Percentiles rank a stretch among this genome's conserved stretches.
phyloP scores from a whole-genome alignment of 1,140 invertebrate species.

The Lordiphosa collinella region DNA sequence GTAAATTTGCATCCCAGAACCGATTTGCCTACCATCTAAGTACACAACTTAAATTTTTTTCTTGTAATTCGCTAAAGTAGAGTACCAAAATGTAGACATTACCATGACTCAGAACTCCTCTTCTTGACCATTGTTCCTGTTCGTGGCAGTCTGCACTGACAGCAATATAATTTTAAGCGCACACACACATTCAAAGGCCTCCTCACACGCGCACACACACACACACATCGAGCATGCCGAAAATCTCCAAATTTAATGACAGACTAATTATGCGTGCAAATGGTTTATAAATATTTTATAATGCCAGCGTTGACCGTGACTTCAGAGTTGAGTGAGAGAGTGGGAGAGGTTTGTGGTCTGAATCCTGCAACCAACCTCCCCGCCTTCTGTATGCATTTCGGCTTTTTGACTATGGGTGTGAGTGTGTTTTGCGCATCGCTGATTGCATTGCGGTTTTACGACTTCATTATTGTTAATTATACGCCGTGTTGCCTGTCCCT shows the following conservation, averaged over 20 bases:
- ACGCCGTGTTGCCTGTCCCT: constrained; percentile 46
- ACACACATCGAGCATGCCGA: constrained; percentile 19
- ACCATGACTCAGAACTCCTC: neutral
- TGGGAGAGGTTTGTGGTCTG: constrained; percentile 14
- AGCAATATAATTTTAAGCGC: constrained; percentile 24
- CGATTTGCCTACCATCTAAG: too few species aligned
- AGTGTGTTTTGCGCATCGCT: constrained; percentile 74
- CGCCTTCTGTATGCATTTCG: constrained; percentile 32
- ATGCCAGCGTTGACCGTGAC: constrained; percentile 54
- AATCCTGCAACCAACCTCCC: neutral
- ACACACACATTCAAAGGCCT: constrained; percentile 3
- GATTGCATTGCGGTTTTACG: constrained; percentile 77
- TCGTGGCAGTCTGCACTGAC: constrained; percentile 5
- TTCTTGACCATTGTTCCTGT: constrained; percentile 9
- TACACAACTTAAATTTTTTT: too few species aligned
- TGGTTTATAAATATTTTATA: constrained; percentile 77
- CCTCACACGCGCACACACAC: constrained; percentile 13
- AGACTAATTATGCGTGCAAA: constrained; percentile 77
- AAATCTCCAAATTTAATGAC: constrained; percentile 74
- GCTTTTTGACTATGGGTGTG: constrained; percentile 47
- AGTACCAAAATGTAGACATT: neutral
- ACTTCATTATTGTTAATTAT: constrained; percentile 78
- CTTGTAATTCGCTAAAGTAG: neutral
- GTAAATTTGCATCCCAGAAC: too few species aligned
- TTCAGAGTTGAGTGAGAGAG: constrained; percentile 24